A percentile compares a stretch with the other conserved stretches of the same genome.
These are phyloP conservation scores for Sphenopsis melanotis DNA, from an alignment of 2,797 vertebrate genomes.

Conservation along the genomic window DNA sequence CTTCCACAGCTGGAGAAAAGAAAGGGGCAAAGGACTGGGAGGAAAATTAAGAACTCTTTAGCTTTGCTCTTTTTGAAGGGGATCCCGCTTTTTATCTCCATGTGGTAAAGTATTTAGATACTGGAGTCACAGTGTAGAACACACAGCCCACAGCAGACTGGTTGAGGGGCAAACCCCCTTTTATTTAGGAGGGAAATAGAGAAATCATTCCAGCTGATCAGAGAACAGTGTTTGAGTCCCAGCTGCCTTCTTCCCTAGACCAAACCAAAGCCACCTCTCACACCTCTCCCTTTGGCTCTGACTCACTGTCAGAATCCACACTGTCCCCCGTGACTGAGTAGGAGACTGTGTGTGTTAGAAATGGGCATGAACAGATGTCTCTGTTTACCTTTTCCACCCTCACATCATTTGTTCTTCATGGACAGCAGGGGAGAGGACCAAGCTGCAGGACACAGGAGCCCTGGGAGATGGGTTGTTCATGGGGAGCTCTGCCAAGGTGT, in stretches of 20 bases:
- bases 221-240: slow-evolving; percentile 1
- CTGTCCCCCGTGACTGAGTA: slow-evolving; percentile 9
- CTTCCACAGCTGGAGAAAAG: neutral
- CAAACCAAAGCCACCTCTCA: neutral
- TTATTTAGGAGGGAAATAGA: neutral
- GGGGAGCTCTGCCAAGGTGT: fast-evolving
- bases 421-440: neutral
- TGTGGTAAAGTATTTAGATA: neutral
- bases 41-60: neutral
- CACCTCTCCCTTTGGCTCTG: slow-evolving; percentile 24
- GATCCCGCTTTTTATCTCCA: neutral
- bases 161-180: neutral
- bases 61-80: neutral
- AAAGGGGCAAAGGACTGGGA: neutral
- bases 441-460: neutral
- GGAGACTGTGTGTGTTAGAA: slow-evolving; percentile 34
- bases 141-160: neutral
- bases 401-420: neutral
- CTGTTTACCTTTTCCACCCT: slow-evolving; percentile 22
- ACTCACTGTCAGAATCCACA: slow-evolving; percentile 32
- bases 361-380: slow-evolving; percentile 51
- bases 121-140: neutral
- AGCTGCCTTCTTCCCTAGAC: neutral
- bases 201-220: neutral
- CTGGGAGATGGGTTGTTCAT: neutral